Percentiles rank a stretch among this genome's conserved stretches.
Evolutionary conservation across 2,888 invertebrate genomes (phyloP).

Genomic region (Ariolimax columbianus): DNA sequence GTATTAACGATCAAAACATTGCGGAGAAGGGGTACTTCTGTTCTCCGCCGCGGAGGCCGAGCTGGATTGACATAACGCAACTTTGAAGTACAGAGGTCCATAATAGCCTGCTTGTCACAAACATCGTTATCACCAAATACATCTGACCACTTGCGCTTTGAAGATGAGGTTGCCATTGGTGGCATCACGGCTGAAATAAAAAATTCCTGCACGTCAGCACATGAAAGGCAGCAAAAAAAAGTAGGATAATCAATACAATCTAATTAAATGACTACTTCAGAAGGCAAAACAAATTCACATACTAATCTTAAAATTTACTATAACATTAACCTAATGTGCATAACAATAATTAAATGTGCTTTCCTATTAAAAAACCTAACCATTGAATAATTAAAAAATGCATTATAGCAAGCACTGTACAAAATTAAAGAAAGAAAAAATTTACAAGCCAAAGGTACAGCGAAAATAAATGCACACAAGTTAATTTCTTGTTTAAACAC

Average conservation of each 20-base stretch:
- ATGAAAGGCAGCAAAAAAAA: not conserved
- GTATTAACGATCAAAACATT: slow-evolving; percentile 52
- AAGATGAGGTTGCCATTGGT: slow-evolving; percentile 43
- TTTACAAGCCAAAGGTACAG: no score
- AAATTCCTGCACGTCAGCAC: not conserved
- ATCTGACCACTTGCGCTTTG: slow-evolving; percentile 52
- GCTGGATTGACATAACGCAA: slow-evolving; percentile 50
- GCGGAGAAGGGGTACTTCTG: slow-evolving; percentile 48
- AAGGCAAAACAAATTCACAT: no score
- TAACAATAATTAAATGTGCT: no score
- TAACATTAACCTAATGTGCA: no score
- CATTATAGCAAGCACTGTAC: no score
- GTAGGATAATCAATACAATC: not conserved
- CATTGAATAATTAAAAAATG: no score
- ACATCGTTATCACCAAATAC: slow-evolving; percentile 40
- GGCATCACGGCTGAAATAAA: slow-evolving; percentile 47
- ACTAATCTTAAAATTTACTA: no score
- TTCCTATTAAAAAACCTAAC: no score
- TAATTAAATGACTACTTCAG: no score
- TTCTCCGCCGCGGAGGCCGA: slow-evolving; percentile 43
- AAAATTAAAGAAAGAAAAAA: no score
- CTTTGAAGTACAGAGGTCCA: slow-evolving; percentile 48
- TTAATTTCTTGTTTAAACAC: no score
- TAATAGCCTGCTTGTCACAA: slow-evolving; percentile 46
- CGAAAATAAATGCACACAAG: no score